A percentile compares a stretch with the other conserved stretches of the same genome.
Evolutionary conservation across 2,888 invertebrate species (phyloP).

Genomic region (Rotaria macrura): DNA sequence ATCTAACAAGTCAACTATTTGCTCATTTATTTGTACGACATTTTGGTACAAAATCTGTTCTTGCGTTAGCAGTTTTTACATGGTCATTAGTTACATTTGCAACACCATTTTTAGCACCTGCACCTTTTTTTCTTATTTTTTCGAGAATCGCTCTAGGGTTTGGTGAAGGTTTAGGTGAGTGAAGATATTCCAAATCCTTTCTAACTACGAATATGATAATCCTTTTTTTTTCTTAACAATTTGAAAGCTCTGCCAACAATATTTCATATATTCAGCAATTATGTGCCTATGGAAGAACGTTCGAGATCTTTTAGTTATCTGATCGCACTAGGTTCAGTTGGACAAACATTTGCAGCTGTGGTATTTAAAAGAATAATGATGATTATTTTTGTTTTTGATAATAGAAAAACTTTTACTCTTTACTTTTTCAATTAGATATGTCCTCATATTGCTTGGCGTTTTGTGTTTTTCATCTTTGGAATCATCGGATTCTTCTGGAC

Average conservation of each 20-base stretch:
- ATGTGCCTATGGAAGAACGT: conserved; percentile 62
- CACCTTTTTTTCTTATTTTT: background rate
- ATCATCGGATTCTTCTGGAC: conserved; percentile 62
- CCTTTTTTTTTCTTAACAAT: background rate
- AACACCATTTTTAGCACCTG: conserved; percentile 57
- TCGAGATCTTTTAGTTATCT: conserved; percentile 65
- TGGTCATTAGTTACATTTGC: conserved; percentile 65
- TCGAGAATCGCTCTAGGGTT: conserved; percentile 61
- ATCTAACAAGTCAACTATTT: conserved; percentile 63
- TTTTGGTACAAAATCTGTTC: conserved; percentile 61
- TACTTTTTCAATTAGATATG: conserved; percentile 53
- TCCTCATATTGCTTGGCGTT: conserved; percentile 61
- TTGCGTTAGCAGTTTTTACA: conserved; percentile 60
- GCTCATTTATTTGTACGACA: conserved; percentile 53
- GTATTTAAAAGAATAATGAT: conserved; percentile 44
- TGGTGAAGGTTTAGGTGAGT: conserved; percentile 62
- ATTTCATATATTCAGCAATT: conserved; percentile 65
- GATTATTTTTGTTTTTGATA: background rate
- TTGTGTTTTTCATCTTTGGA: conserved; percentile 62
- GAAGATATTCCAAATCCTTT: background rate
- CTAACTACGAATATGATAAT: background rate
- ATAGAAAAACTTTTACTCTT: background rate
- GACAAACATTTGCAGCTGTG: conserved; percentile 64
- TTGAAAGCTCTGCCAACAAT: conserved; percentile 62
- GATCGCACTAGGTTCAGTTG: conserved; percentile 63